Conservation (phyloP, 2,797 vertebrate species). For the Cyclura pinguis region DNA sequence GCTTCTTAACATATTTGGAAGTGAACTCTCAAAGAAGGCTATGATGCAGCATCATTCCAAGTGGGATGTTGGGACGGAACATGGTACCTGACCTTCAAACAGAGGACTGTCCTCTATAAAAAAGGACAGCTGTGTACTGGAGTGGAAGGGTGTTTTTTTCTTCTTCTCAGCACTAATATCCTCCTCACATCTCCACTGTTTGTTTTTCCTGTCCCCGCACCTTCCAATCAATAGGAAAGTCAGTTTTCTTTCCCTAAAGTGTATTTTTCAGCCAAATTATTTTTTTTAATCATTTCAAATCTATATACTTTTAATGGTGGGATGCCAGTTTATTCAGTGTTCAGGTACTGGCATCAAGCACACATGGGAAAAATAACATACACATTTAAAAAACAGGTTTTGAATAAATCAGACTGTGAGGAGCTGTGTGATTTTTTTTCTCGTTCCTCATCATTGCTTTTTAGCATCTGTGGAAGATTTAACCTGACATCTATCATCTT, state of each 20-base stretch:
- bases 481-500: constrained; percentile 26
- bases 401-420: constrained; percentile 33
- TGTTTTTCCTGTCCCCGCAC: background rate
- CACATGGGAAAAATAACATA: background rate
- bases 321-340: background rate
- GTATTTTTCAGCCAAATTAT: background rate
- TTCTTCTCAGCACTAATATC: background rate
- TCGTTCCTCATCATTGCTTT: constrained; percentile 25
- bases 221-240: background rate
- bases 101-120: background rate
- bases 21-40: background rate
- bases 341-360: background rate
- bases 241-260: background rate
- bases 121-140: background rate
- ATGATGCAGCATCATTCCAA: background rate
- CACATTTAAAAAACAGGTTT: background rate
- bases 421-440: background rate
- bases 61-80: background rate
- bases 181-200: background rate
- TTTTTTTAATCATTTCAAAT: background rate
- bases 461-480: constrained; percentile 30
- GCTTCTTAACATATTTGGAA: background rate
- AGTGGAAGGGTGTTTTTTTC: background rate
- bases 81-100: background rate
- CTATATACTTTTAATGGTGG: background rate